Conservation (phyloP, 2,888 invertebrate genomes). For the Julus scandinavius region DNA sequence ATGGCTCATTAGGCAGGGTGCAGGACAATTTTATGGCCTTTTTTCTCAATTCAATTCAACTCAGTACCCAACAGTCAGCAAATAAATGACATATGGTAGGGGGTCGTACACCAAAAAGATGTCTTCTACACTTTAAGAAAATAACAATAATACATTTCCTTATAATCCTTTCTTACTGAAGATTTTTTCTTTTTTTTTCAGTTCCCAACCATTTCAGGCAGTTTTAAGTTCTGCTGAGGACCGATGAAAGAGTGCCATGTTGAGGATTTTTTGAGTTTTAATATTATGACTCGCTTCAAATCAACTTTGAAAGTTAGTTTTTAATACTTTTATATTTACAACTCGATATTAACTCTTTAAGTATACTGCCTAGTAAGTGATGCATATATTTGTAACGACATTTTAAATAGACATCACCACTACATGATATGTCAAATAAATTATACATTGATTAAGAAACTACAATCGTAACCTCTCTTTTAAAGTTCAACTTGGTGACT, state of each 20-base stretch:
- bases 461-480: conserved; percentile 5
- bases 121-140: too few relatives aligned
- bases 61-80: too few relatives aligned
- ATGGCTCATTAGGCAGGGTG: too few relatives aligned
- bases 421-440: conserved; percentile 35
- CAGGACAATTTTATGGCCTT: too few relatives aligned
- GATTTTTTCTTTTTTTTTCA: conserved; percentile 5
- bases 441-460: not conserved
- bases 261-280: not conserved
- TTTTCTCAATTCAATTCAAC: too few relatives aligned
- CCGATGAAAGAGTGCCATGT: not conserved
- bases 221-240: not conserved
- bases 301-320: conserved; percentile 32
- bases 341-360: not conserved
- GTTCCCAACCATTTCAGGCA: not conserved
- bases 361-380: conserved; percentile 36
- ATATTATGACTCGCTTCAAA: not conserved
- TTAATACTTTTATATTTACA: conserved; percentile 40
- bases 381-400: conserved; percentile 24
- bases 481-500: not conserved
- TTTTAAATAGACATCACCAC: conserved; percentile 43
- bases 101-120: too few relatives aligned
- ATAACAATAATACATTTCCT: too few relatives aligned
- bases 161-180: too few relatives aligned
- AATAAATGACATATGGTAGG: too few relatives aligned